These are phyloP conservation scores for Rhodophaea formosa DNA, from an alignment of 2,888 invertebrate species.

Conservation along the genomic window DNA sequence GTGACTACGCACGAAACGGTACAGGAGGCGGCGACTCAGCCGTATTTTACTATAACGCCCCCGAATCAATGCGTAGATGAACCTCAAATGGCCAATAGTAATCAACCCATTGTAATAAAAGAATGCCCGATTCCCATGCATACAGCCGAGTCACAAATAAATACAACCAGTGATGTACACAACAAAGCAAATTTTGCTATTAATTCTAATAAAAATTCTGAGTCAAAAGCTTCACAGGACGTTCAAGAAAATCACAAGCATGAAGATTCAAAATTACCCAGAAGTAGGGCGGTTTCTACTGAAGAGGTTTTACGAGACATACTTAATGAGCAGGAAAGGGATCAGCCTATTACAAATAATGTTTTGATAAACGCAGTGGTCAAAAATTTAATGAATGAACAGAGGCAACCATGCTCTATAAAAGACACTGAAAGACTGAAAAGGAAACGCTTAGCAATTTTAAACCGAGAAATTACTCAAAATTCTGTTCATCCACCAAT, in stretches of 20 bases:
- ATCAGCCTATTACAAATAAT: neutral
- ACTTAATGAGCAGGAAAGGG: slow-evolving; percentile 36
- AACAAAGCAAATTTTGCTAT: slow-evolving; percentile 27
- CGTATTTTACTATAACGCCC: neutral
- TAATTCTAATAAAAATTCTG: slow-evolving; percentile 35
- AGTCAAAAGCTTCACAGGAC: slow-evolving; percentile 50
- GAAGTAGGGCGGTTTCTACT: slow-evolving; percentile 24
- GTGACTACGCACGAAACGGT: neutral
- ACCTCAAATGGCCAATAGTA: neutral
- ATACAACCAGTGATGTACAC: slow-evolving; percentile 16
- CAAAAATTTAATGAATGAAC: neutral
- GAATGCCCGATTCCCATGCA: neutral
- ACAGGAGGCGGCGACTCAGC: neutral
- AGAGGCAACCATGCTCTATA: neutral
- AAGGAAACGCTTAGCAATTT: slow-evolving; percentile 54
- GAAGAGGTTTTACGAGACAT: slow-evolving; percentile 30
- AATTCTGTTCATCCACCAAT: slow-evolving; percentile 45
- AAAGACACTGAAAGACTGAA: slow-evolving; percentile 36
- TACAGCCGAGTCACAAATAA: neutral
- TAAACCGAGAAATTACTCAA: slow-evolving; percentile 52
- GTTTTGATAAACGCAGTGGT: neutral
- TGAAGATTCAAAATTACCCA: slow-evolving; percentile 28
- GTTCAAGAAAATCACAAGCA: slow-evolving; percentile 50
- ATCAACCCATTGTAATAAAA: neutral
- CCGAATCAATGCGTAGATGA: neutral